Evolutionary conservation across 1,140 invertebrate genomes (phyloP), one percentile per base, ranked within the genome.

Genomic region (Lethrus apterus): DNA sequence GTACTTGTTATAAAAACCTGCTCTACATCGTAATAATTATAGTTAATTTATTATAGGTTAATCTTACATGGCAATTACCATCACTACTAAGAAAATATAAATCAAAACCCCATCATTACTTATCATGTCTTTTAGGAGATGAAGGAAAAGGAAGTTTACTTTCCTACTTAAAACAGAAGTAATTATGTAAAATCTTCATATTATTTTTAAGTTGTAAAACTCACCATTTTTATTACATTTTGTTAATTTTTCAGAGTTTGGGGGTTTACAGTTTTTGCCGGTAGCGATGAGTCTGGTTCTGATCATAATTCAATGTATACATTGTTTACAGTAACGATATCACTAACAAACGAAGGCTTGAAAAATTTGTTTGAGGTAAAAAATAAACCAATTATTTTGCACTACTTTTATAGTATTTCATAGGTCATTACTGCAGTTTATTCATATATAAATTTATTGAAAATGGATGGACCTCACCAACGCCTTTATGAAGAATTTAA

Each of bases 111-210:
- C 73, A 86, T 47, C 72, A 84, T 33, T 91, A 93, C 56, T 60
- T 95, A 0, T 81, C 84, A 0, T 88, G 83, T 67, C 65, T 95
- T 3, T 68, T 95, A 3, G 91, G 89, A 0, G 85, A 95, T 64
- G 90, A 95, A 69, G 91, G 91, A 1, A 78, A 81, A 54, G 90
- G 89, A 15, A 91, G 88, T 55, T 66, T 96, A 8, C 76, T 92
- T 1, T 85, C 86, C 24, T 89, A 87, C 59, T 70, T 96, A 20
- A 79, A 85, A 46, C 78, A 81, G 36, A 85, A 83, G 72, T 78
- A 63, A 65, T 73, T 69, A 44, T 26, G 23, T 9, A 17, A 8
- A 8, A 10, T 17, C 19, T 23, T 24, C n/a, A n/a, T n/a, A n/a
- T n/a, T n/a, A n/a, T n/a, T n/a, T n/a, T n/a, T n/a, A n/a, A n/a